A percentile compares a stretch with the other conserved stretches of the same genome.
Conservation (phyloP, 2,113 vertebrate genomes). For the Mixornis gularis region DNA sequence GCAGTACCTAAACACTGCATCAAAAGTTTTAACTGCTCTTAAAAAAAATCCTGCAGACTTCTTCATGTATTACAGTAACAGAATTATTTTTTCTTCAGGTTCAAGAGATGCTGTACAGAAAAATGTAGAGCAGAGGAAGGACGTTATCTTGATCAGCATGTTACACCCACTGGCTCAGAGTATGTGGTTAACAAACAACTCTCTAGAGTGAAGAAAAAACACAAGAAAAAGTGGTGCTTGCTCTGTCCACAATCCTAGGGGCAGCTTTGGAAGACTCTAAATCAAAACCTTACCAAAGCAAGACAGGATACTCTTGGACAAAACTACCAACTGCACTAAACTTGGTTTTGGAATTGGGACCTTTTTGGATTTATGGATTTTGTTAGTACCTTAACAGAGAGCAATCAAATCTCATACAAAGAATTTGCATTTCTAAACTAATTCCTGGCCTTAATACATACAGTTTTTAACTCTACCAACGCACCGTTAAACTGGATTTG, state of each 20-base stretch:
- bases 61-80: background rate
- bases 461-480: background rate
- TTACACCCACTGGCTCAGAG: slow-evolving; percentile 24
- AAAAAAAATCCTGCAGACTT: background rate
- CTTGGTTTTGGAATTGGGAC: background rate
- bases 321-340: background rate
- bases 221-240: background rate
- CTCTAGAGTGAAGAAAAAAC: background rate
- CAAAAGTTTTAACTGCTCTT: background rate
- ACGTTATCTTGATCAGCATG: slow-evolving; percentile 58
- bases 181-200: slow-evolving; percentile 58
- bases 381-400: background rate
- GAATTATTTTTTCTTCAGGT: slow-evolving; percentile 14
- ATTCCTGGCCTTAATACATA: background rate
- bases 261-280: background rate
- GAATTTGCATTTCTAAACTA: background rate
- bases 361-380: background rate
- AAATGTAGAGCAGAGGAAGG: slow-evolving; percentile 60
- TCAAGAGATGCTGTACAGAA: background rate
- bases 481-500: background rate
- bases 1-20: background rate
- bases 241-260: background rate
- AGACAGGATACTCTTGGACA: background rate
- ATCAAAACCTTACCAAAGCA: background rate
- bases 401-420: background rate